Evolutionary conservation across 2,113 vertebrate genomes (phyloP).

Genomic region (Nanger granti): DNA sequence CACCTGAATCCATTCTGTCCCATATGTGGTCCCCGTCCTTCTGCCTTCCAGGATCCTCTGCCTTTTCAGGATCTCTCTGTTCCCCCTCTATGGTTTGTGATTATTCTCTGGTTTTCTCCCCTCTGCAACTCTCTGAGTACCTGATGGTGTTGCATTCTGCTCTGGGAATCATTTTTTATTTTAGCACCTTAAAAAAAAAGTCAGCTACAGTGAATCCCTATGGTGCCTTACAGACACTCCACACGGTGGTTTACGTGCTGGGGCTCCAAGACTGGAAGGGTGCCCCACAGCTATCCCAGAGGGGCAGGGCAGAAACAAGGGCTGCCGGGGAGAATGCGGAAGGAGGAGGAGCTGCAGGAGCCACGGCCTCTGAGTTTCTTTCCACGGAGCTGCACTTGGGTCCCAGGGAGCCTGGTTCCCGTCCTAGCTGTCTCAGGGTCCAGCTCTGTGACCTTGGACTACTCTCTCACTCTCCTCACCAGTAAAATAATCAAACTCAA

Average conservation of each 20-base stretch:
- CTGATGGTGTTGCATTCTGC: background rate
- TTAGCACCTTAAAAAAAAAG: background rate
- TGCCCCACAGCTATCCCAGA: background rate
- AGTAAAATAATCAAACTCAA: background rate
- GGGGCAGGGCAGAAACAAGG: background rate
- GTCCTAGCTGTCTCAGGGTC: background rate
- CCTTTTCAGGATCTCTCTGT: background rate
- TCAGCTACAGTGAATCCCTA: background rate
- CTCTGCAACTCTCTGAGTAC: background rate
- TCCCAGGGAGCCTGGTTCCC: background rate
- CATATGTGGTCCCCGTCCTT: no score
- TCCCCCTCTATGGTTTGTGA: background rate
- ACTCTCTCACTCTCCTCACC: background rate
- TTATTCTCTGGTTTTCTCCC: background rate
- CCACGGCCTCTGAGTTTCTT: background rate
- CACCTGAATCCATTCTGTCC: background rate
- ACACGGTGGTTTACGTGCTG: fast-evolving
- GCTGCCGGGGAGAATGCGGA: fast-evolving
- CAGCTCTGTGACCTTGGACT: background rate
- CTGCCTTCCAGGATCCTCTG: background rate
- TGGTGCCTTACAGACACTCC: background rate
- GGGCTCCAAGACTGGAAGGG: background rate
- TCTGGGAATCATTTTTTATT: background rate
- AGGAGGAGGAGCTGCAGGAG: background rate
- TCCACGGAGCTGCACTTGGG: background rate